These are phyloP conservation scores for Apomyelois bistriatella DNA, from an alignment of 2,888 invertebrate genomes.

Conservation along the genomic window DNA sequence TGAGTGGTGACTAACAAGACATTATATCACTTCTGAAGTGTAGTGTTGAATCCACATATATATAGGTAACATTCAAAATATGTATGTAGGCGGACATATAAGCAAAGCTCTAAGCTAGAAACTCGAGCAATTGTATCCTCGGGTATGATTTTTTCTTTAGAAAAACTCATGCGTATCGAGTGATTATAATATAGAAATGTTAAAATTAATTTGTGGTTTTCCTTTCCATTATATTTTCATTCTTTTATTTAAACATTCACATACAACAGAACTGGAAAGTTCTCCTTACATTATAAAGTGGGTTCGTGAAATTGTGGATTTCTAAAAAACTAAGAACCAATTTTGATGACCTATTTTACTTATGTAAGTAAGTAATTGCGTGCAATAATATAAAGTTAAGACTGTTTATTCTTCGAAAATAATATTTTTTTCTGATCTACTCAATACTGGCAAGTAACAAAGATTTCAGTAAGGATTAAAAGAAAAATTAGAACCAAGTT, in stretches of 20 bases:
- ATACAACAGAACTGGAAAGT: neutral
- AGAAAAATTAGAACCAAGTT: too few relatives aligned
- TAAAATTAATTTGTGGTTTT: constrained; percentile 40
- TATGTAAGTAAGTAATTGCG: too few relatives aligned
- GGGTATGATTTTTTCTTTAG: constrained; percentile 59
- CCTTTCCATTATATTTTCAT: constrained; percentile 28
- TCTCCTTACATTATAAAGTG: too few relatives aligned
- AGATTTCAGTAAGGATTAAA: too few relatives aligned
- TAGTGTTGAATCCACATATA: constrained; percentile 32
- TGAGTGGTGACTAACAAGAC: constrained; percentile 38
- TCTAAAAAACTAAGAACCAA: too few relatives aligned
- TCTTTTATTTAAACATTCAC: constrained; percentile 17
- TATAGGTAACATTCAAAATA: constrained; percentile 27
- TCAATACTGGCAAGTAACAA: neutral
- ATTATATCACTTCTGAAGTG: constrained; percentile 42
- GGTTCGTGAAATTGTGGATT: too few relatives aligned
- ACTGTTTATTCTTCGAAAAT: too few relatives aligned
- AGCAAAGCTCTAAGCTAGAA: constrained; percentile 28
- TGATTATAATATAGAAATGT: constrained; percentile 60
- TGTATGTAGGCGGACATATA: constrained; percentile 18
- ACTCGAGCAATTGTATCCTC: constrained; percentile 38
- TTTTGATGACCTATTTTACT: too few relatives aligned
- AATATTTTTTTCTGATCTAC: neutral
- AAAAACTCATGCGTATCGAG: constrained; percentile 65
- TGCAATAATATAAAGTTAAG: too few relatives aligned